phyloP scores from a whole-genome alignment of 2,797 vertebrate species.

The Etheostoma nigrum region DNA sequence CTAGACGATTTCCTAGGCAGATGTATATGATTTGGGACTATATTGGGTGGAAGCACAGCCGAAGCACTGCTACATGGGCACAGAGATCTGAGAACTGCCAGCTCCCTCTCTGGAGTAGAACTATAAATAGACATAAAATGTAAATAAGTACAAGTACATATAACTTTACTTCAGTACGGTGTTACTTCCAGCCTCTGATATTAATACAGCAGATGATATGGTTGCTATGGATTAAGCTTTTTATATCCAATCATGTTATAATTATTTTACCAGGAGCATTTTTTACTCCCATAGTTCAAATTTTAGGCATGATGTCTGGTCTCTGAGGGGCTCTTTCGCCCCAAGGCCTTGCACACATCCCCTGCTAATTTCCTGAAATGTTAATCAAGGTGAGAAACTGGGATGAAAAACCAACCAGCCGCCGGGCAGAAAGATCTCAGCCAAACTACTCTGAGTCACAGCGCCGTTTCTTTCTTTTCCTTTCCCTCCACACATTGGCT shows the following conservation, averaged over 20 bases:
- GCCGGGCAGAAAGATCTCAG: conserved; percentile 39
- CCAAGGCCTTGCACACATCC: conserved; percentile 21
- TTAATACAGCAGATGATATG: not conserved
- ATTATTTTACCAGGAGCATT: conserved; percentile 30
- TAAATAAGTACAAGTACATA: not conserved
- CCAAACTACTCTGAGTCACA: conserved; percentile 45
- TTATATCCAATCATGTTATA: conserved; percentile 8
- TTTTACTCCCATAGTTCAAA: conserved; percentile 30
- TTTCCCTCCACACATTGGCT: not conserved
- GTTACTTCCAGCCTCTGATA: not conserved
- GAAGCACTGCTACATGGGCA: no score
- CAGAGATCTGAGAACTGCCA: no score
- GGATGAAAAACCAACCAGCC: conserved; percentile 54
- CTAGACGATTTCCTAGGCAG: no score
- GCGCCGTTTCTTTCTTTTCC: conserved; percentile 10
- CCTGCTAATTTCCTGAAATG: conserved; percentile 58
- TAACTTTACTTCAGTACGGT: not conserved
- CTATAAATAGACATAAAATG: not conserved
- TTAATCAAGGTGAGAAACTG: conserved; percentile 61
- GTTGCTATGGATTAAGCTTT: conserved; percentile 11
- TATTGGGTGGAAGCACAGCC: no score
- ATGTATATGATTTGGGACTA: no score
- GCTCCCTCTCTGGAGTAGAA: not conserved
- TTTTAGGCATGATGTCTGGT: conserved; percentile 36
- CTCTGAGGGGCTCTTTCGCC: conserved; percentile 31